These are phyloP conservation scores for Drosophila prolongata DNA, from an alignment of 2,888 invertebrate species.

Conservation along the genomic window DNA sequence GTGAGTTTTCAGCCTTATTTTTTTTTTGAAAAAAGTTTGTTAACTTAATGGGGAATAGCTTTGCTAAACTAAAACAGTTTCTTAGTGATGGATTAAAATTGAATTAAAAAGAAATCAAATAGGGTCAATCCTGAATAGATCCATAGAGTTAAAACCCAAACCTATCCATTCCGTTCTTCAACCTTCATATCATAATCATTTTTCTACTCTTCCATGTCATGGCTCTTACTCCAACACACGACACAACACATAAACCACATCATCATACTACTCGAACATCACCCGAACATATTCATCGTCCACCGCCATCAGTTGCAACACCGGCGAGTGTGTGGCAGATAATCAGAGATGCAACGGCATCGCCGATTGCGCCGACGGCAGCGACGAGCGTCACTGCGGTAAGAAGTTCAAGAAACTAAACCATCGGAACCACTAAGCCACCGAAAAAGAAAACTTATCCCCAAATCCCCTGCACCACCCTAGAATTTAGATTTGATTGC, in stretches of 20 bases:
- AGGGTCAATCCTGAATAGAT: too few species aligned
- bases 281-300: conserved; percentile 27
- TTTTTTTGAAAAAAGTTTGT: too few species aligned
- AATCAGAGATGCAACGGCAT: conserved; percentile 86
- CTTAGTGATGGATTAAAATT: too few species aligned
- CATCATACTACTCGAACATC: conserved; percentile 23
- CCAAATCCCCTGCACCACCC: not conserved
- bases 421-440: not conserved
- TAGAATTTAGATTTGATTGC: conserved; percentile 4
- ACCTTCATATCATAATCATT: conserved; percentile 34
- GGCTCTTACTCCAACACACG: conserved; percentile 19
- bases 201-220: conserved; percentile 39
- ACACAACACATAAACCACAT: conserved; percentile 26
- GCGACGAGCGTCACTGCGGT: conserved; percentile 88
- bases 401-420: conserved; percentile 64
- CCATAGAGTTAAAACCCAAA: too few species aligned
- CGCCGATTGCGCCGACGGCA: conserved; percentile 86
- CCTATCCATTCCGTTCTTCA: not conserved
- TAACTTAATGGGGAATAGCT: too few species aligned
- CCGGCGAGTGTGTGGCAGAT: conserved; percentile 87
- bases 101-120: too few species aligned
- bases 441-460: not conserved
- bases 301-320: conserved; percentile 85
- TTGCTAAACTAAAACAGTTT: too few species aligned
- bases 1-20: too few species aligned